A percentile compares a stretch with the other conserved stretches of the same genome.
phyloP scores from a whole-genome alignment of 2,797 vertebrate genomes.

The Amphiprion clarkii region DNA sequence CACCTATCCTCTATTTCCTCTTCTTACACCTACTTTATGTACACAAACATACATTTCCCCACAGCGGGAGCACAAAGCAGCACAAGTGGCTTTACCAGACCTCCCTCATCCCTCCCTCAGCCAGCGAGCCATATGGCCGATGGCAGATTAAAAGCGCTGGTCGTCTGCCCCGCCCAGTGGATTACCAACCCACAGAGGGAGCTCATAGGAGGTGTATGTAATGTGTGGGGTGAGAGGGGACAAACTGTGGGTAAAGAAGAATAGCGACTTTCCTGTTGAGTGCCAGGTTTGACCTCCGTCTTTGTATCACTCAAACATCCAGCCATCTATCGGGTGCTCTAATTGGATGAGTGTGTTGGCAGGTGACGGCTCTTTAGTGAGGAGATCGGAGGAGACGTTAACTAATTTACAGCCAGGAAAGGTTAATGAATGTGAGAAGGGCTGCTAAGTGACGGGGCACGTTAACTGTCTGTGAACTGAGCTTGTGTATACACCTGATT shows the following conservation, averaged over 20 bases:
- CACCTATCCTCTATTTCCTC: not conserved
- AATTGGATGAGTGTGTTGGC: slow-evolving; percentile 59
- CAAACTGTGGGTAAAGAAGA: not conserved
- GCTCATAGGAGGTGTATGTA: not conserved
- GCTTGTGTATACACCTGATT: not conserved
- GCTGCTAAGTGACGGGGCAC: not conserved
- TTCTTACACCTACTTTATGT: not conserved
- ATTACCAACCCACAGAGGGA: slow-evolving; percentile 65
- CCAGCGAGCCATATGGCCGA: slow-evolving; percentile 77
- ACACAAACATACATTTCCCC: slow-evolving; percentile 1
- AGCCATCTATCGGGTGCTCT: not conserved
- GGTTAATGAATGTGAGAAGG: slow-evolving; percentile 61
- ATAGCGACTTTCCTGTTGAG: not conserved
- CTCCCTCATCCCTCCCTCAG: slow-evolving; percentile 30
- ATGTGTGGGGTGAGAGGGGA: not conserved
- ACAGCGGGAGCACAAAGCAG: slow-evolving; percentile 31
- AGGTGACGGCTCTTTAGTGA: slow-evolving; percentile 26
- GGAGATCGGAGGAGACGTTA: slow-evolving; percentile 36
- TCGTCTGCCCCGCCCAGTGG: slow-evolving; percentile 69
- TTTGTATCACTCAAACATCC: not conserved
- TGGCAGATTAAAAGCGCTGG: slow-evolving; percentile 78
- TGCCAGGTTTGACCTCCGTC: slow-evolving; percentile 20
- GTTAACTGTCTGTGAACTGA: not conserved
- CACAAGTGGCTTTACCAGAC: slow-evolving; percentile 35
- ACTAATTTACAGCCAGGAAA: slow-evolving; percentile 61